These are phyloP conservation scores for Mormyrops boulengeri DNA, from an alignment of 2,797 vertebrate genomes.

Conservation along the genomic window DNA sequence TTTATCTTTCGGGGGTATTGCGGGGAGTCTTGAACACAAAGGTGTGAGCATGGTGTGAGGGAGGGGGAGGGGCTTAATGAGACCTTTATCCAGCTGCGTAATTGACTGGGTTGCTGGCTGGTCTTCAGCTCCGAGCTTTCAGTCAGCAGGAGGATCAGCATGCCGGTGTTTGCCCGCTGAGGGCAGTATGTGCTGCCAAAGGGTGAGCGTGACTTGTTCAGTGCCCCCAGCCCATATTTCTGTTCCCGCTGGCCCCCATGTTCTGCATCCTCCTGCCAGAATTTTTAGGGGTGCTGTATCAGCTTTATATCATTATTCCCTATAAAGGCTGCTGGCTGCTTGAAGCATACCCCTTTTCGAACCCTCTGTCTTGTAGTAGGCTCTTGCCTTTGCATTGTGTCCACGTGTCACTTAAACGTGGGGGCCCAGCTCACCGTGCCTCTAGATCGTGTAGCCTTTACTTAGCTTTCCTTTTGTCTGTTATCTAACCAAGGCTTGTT, in stretches of 20 bases:
- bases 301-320: not conserved
- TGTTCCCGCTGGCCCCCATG: not conserved
- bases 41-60: not conserved
- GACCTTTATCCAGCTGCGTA: not conserved
- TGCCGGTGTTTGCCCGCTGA: not conserved
- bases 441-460: not conserved
- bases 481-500: not conserved
- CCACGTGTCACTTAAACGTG: not conserved
- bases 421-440: not conserved
- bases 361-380: not conserved
- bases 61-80: not conserved
- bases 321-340: not conserved
- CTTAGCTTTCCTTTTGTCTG: not conserved
- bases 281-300: not conserved
- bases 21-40: not conserved
- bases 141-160: not conserved
- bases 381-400: not conserved
- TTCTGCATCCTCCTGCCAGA: not conserved
- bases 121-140: not conserved
- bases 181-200: not conserved
- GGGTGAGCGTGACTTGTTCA: not conserved
- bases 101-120: not conserved
- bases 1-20: not conserved
- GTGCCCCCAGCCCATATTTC: not conserved
- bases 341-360: not conserved